Evolutionary conservation across 2,797 vertebrate genomes (phyloP), one percentile per base, ranked within the genome.

Genomic region (Spinibarbus caldwelli): DNA sequence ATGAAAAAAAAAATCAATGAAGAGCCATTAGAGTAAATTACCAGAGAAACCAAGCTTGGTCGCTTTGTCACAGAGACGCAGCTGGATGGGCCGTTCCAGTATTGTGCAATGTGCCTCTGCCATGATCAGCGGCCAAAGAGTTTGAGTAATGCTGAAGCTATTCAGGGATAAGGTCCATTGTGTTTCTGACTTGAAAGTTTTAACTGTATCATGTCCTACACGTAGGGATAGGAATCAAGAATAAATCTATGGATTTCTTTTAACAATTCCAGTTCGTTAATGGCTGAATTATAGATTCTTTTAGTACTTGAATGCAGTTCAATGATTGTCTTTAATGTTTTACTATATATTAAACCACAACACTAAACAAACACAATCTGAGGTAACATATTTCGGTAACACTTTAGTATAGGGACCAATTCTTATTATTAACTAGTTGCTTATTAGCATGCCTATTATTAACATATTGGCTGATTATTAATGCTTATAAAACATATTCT

Each of bases 71-170:
- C 54, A 19, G 76, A 85, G 9, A 52, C 87, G 85, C 90, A 91
- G 93, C 92, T 91, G 90, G 84, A 59, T n/a, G 82, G 90, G 87
- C 76, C 72, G 0, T 90, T 92, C 91, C 91, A 93, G 87, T 84
- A 87, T 90, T 92, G 90, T 91, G 90, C 89, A 94, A 92, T 88
- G 77, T 54, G 89, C 84, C 88, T 91, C 91, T 88, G 87, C 87
- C 87, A 88, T 12, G 89, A 91, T 87, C 81, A 78, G 82, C 86
- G 82, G 84, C 87, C 91, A 90, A 90, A 89, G 87, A 80, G 87
- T 87, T 54, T 92, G 92, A 92, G 89, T 87, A 88, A 91, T 85
- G 89, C 85, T 85, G 82, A 85, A 90, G 92, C 90, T 91, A 91
- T 93, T 93, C 85, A 87, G 75, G 83, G 83, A 90, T 90, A 87